Evolutionary conservation across 2,888 invertebrate genomes (phyloP).

Genomic region (Mesorhabditis spiculigera): DNA sequence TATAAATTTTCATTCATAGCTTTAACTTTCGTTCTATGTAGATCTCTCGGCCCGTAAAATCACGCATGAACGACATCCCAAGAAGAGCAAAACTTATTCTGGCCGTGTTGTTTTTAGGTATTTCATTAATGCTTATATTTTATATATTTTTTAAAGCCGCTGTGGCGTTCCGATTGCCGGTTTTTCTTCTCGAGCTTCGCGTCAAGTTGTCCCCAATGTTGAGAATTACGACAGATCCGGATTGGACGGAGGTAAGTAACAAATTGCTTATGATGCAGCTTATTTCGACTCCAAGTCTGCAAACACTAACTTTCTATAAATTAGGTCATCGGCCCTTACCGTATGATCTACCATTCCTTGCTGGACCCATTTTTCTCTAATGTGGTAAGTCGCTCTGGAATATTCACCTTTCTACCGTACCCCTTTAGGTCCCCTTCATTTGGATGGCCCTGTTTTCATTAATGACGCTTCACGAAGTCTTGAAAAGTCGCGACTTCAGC

Average conservation of each 20-base stretch:
- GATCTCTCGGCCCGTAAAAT: slow-evolving; percentile 55
- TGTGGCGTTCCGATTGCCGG: slow-evolving; percentile 48
- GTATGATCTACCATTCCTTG: slow-evolving; percentile 53
- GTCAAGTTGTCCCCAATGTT: slow-evolving; percentile 42
- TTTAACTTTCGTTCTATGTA: no score
- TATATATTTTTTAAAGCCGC: slow-evolving; percentile 16
- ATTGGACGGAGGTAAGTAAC: slow-evolving; percentile 46
- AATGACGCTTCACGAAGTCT: slow-evolving; percentile 52
- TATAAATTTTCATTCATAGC: not conserved
- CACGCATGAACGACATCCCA: slow-evolving; percentile 53
- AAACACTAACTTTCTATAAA: slow-evolving; percentile 7
- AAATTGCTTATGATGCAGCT: not conserved
- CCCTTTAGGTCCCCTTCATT: slow-evolving; percentile 38
- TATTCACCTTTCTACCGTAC: not conserved
- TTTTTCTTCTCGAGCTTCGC: slow-evolving; percentile 50
- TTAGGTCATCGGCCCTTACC: slow-evolving; percentile 51
- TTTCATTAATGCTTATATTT: no score
- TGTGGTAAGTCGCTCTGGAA: slow-evolving; percentile 16
- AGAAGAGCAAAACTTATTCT: slow-evolving; percentile 44
- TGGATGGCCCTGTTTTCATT: slow-evolving; percentile 54
- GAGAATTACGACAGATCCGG: slow-evolving; percentile 38
- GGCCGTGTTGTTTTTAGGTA: slow-evolving; percentile 32
- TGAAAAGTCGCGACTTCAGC: slow-evolving; percentile 42
- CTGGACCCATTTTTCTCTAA: slow-evolving; percentile 53
- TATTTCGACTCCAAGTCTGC: no score